A percentile compares a stretch with the other conserved stretches of the same genome.
Evolutionary conservation across 2,113 vertebrate genomes (phyloP).

Genomic region (Anhinga rufa): DNA sequence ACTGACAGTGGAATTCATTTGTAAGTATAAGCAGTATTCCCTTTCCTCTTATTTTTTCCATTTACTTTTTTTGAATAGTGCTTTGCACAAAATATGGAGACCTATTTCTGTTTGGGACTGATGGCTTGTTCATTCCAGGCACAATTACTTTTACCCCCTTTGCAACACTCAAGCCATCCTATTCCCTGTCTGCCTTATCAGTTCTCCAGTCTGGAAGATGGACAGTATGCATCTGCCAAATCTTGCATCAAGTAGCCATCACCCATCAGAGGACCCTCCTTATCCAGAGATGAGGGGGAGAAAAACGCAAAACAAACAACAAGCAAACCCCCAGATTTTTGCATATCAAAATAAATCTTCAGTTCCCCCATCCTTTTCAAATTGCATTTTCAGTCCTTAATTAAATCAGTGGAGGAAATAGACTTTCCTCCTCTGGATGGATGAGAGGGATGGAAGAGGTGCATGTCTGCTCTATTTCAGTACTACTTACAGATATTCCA

Average conservation of each 20-base stretch:
- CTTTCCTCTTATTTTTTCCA: not conserved
- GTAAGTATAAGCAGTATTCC: not conserved
- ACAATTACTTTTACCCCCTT: not conserved
- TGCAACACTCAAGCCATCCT: not conserved
- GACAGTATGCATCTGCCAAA: not conserved
- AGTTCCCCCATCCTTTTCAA: not conserved
- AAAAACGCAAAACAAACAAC: not conserved
- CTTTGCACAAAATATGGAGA: not conserved
- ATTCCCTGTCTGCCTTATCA: not conserved
- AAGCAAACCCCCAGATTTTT: not conserved
- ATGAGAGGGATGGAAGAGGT: not conserved
- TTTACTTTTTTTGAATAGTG: not conserved
- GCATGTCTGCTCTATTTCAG: not conserved
- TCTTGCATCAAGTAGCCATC: not conserved
- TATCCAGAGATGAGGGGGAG: not conserved
- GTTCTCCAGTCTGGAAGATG: not conserved
- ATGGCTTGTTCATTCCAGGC: not conserved
- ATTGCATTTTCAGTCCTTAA: not conserved
- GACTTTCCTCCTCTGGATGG: not conserved
- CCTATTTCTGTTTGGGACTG: not conserved
- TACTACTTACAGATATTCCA: not conserved
- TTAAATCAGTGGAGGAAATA: constrained; percentile 34
- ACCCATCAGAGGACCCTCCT: not conserved
- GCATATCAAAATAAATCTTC: not conserved
- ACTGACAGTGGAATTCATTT: not conserved